Evolutionary conservation across 2,888 invertebrate genomes (phyloP), one percentile per base, ranked within the genome.

Genomic region (Noctua comes): DNA sequence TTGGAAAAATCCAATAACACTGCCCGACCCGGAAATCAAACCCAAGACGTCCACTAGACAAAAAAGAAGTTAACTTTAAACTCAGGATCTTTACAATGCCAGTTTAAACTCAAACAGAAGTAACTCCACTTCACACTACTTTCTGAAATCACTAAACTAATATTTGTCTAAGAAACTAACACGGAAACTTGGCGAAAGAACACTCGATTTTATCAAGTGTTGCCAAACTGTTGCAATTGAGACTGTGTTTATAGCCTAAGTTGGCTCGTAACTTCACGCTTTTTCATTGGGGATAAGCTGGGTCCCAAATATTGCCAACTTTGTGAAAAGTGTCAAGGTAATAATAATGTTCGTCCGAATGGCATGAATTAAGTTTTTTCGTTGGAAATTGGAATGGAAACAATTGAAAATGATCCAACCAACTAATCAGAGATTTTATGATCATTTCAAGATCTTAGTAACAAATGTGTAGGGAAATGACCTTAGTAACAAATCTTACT

Each of bases 211-310:
- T 87, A 82, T 87, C 86, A 88, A 84, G 82, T 74, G 79, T 71
- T 84, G 81, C 83, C 86, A 85, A 88, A 88, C 79, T 88, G 88
- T 84, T 88, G 83, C 88, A 88, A 88, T 87, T 86, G 84, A 84
- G 81, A 80, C 84, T 79, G 81, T 87, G 86, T 87, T 88, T 88
- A 88, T 88, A 71, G 86, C 71, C 36, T 27, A 87, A 88, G 69
- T 88, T 88, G 43, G 48, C 75, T 72, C 86, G 76, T 88, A 83
- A 87, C 71, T 88, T 88, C 48, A 84, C 76, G 80, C 74, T 83
- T 78, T 73, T 76, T 82, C 79, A 85, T 81, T 79, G 76, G 40
- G 77, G 74, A 70, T 82, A 73, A 82, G 76, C 68, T 82, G 74
- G 66, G 74, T 40, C 76, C 66, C 66, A 76, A 81, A 80, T 80